These are phyloP conservation scores for Neomonachus schauinslandi DNA, from an alignment of 2,113 vertebrate genomes.

Conservation along the genomic window DNA sequence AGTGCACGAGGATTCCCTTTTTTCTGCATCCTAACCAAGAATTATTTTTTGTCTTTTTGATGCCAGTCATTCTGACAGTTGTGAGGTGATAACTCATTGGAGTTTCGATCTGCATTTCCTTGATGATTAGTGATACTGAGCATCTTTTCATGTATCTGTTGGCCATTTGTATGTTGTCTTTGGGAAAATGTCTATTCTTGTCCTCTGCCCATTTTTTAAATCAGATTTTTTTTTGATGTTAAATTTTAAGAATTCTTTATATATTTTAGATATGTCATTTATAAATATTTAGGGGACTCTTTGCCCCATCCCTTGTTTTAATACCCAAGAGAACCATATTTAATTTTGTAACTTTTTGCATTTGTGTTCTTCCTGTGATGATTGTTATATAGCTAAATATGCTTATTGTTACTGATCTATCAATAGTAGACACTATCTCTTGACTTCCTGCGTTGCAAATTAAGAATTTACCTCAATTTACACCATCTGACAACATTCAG, in stretches of 20 bases:
- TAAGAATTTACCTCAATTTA: slow-evolving; percentile 1
- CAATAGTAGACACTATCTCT: background rate
- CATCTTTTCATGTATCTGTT: background rate
- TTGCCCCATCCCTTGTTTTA: background rate
- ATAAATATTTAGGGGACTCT: background rate
- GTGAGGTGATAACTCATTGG: background rate
- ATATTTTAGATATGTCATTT: background rate
- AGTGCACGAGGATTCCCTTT: background rate
- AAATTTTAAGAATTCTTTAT: background rate
- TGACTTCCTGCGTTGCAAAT: background rate
- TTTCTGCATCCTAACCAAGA: background rate
- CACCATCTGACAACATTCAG: background rate
- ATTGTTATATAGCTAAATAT: background rate
- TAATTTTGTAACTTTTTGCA: background rate
- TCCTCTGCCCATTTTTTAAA: background rate
- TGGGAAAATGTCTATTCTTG: background rate
- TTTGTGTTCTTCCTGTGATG: slow-evolving; percentile 16
- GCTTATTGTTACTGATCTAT: background rate
- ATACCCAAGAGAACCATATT: background rate
- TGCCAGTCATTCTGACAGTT: background rate
- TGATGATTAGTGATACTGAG: background rate
- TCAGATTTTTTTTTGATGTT: background rate
- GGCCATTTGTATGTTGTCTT: background rate
- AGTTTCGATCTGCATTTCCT: background rate
- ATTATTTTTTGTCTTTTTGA: background rate